Conservation (phyloP, 2,113 vertebrate genomes). For the Chascanopsetta lugubris region DNA sequence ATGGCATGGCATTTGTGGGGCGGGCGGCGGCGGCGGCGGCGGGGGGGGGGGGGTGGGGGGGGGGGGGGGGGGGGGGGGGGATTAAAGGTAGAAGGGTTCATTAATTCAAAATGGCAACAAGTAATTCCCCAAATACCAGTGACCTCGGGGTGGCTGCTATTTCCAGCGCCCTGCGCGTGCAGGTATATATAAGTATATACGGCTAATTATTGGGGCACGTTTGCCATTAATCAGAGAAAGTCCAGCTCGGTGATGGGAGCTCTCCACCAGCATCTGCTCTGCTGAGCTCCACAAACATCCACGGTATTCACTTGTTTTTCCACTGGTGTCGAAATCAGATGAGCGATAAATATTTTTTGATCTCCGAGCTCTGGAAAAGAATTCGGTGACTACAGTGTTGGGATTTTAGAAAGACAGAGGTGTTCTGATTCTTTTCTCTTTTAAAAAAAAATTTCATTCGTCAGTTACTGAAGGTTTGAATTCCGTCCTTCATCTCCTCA, state of each 20-base stretch:
- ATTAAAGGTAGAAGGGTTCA: conserved; percentile 16
- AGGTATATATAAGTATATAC: conserved; percentile 13
- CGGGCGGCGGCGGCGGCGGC: no score
- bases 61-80: no score
- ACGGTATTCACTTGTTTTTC: conserved; percentile 4
- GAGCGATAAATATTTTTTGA: not conserved
- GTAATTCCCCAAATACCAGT: conserved; percentile 30
- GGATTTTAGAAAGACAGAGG: no score
- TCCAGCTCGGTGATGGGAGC: conserved; percentile 14
- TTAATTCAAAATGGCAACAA: conserved; percentile 40
- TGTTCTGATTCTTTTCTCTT: not conserved
- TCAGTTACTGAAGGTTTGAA: not conserved
- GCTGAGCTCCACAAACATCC: conserved; percentile 10
- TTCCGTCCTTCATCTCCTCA: not conserved
- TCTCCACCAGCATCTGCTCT: conserved; percentile 28
- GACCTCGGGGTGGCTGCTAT: conserved; percentile 29
- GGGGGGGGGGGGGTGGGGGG: no score
- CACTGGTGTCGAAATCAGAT: conserved; percentile 11
- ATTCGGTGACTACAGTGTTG: not conserved
- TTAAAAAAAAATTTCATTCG: no score
- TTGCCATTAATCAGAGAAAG: conserved; percentile 34
- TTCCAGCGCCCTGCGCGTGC: conserved; percentile 28
- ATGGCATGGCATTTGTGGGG: not conserved
- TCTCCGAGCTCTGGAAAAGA: not conserved
- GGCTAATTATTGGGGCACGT: conserved; percentile 20